Conservation (phyloP, 2,113 vertebrate species). For the Pterocles burchelli region DNA sequence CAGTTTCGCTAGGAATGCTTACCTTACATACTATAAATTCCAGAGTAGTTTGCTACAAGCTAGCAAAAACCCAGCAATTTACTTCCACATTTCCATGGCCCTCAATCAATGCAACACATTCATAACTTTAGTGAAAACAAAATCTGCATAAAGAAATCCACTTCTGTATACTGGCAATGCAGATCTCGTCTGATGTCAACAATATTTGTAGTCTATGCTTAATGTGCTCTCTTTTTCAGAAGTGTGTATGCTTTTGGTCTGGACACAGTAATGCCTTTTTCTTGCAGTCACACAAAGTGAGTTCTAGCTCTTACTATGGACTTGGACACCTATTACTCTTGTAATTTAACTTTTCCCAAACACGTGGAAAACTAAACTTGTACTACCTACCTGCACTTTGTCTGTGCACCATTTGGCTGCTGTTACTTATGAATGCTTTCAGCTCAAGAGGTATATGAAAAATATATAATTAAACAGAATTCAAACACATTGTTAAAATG, state of each 20-base stretch:
- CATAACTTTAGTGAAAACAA: neutral
- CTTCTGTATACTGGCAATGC: neutral
- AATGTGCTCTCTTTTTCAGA: neutral
- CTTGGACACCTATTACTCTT: neutral
- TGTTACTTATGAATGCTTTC: neutral
- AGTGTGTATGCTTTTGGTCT: neutral
- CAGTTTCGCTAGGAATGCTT: constrained; percentile 15
- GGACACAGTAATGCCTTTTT: neutral
- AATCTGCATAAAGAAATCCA: neutral
- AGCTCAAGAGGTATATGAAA: neutral
- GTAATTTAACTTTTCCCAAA: neutral
- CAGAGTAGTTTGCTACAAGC: constrained; percentile 12
- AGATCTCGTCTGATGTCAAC: neutral
- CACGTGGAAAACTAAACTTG: neutral
- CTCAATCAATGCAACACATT: neutral
- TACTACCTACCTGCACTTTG: neutral
- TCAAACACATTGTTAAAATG: neutral
- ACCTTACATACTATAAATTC: constrained; percentile 35
- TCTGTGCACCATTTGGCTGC: neutral
- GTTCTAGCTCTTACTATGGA: neutral
- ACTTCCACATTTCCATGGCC: neutral
- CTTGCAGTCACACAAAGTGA: neutral
- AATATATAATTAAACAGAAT: neutral
- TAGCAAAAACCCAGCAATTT: neutral
- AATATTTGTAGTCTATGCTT: neutral